Evolutionary conservation across 1,140 invertebrate genomes (phyloP), one percentile per base, ranked within the genome.

Genomic region (Bombyx mandarina): DNA sequence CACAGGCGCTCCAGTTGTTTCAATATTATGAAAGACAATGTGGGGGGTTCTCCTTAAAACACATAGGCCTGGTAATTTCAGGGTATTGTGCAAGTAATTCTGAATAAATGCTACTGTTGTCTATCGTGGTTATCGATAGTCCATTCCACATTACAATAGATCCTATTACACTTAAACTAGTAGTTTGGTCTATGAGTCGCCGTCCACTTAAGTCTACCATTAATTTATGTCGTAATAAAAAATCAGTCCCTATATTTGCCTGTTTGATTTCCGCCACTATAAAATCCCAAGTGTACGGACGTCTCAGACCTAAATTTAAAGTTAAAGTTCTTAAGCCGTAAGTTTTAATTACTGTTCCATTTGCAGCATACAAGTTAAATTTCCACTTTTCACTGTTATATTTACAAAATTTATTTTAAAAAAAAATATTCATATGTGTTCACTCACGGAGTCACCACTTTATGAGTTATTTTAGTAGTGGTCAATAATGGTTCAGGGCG

Each of bases 1-100:
- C 0, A 84, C 72, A 6, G 86, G 85, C 8, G 63, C 71, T 12
- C 77, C 85, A 8, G 56, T 65, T 4, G 64, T 77, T 45, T 63
- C 56, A 44, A 65, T 75, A 56, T 67, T 52, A 44, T 75, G 72
- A 7, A 43, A 9, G 1, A 44, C 48, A 10, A 52, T 64, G 58
- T 6, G 3, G 45, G 6, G 58, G 47, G 5, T 51, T 18, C 22
- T 55, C 58, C 12, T 45, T 57, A 43, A 43, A 64, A 6, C 42
- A 50, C 10, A 43, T 26, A 7, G 65, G 65, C 43, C 63, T 60
- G 1, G 74, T 75, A 9, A 81, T 60, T 6, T 72, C 60, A 0
- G 60, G 52, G 43, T 64, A 76, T 54, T 65, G 43, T 26, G 48
- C 10, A 6, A 70, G 56, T 8, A 72, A 47, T 46, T 58, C 54